Percentiles rank a stretch among this genome's conserved stretches.
Evolutionary conservation across 2,113 vertebrate species (phyloP).

Genomic region (Chloropsis cyanopogon): DNA sequence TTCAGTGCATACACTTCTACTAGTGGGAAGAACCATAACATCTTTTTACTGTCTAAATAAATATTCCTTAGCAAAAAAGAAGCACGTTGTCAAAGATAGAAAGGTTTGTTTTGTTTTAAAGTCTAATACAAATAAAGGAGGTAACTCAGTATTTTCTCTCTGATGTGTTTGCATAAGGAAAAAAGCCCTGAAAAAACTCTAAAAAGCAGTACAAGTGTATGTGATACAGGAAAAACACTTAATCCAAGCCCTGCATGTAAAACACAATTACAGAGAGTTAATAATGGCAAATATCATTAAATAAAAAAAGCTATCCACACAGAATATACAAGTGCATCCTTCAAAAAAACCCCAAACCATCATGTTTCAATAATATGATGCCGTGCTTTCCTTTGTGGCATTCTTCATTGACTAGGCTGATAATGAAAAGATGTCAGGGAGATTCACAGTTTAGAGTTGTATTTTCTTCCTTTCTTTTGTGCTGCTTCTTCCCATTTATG

Average conservation of each 20-base stretch:
- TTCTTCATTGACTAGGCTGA: background rate
- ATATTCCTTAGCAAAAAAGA: background rate
- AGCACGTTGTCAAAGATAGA: background rate
- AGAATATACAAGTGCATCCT: background rate
- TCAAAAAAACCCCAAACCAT: background rate
- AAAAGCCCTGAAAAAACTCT: background rate
- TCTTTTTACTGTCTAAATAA: constrained; percentile 29
- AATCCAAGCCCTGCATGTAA: background rate
- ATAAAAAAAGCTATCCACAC: background rate
- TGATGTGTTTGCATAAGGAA: background rate
- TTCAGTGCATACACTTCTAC: background rate
- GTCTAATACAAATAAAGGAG: constrained; percentile 28
- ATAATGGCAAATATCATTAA: background rate
- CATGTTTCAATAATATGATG: background rate
- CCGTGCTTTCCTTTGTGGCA: background rate
- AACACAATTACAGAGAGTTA: background rate
- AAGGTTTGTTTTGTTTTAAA: constrained; percentile 23
- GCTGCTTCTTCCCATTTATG: background rate
- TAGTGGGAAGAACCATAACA: background rate
- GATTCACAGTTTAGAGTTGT: background rate
- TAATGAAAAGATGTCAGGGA: constrained; percentile 15
- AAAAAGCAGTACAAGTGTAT: background rate
- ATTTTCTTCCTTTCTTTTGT: background rate
- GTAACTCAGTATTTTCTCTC: constrained; percentile 11
- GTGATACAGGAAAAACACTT: background rate